Evolutionary conservation across 2,113 vertebrate species (phyloP), one percentile per base, ranked within the genome.

Genomic region (Esox niger): DNA sequence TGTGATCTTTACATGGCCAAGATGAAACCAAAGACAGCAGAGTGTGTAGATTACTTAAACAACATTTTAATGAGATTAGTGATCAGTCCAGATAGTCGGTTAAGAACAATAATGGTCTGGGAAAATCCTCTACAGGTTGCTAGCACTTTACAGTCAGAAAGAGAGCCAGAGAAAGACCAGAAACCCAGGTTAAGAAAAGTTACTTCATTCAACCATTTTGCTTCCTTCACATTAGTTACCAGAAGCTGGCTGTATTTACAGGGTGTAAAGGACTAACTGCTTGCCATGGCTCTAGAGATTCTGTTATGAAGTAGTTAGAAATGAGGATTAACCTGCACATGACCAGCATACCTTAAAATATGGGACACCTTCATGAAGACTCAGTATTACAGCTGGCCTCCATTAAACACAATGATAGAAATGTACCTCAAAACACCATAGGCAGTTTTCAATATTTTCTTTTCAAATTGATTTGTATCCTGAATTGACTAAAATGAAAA

Each of bases 251-350:
- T 75, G 74, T 87, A 95, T 95, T 91, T 96, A 96, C 94, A 96
- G 93, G 95, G 95, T 96, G 94, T 94, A 96, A 97, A 95, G 90
- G 89, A 93, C 82, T 87, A 83, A 79, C 76, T 83, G 81, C 91
- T 90, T 87, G 89, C 92, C 92, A 89, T 91, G 92, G 86, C 84
- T 91, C 86, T 23, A 82, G 79, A 88, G 76, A 74, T 62, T 87
- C 86, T 82, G 71, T 88, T 81, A 81, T n/a, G n/a, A n/a, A n/a
- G 73, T 62, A 75, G 78, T 80, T 62, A 64, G 27, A 66, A 52
- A 64, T 27, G 80, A 83, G 61, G 74, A 57, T 73, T 77, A 74
- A 56, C 63, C 80, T 71, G 64, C 61, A 78, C 69, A 74, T 73
- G 78, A 75, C 64, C 75, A 79, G 74, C 58, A 79, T 88, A 89